phyloP scores from a whole-genome alignment of 2,797 vertebrate genomes.

The Gallirallus australis region DNA sequence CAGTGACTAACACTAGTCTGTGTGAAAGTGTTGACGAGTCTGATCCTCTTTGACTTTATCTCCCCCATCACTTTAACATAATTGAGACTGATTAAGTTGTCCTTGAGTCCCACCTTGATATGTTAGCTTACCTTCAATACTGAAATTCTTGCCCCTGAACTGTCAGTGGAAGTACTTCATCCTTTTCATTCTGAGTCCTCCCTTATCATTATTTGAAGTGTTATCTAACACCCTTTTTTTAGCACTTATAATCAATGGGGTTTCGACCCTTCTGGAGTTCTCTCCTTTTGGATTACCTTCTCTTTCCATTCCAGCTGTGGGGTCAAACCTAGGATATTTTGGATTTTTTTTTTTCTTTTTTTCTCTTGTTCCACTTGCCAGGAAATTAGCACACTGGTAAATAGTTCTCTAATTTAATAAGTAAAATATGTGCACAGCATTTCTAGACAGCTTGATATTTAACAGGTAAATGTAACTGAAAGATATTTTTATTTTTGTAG shows the following conservation, averaged over 20 bases:
- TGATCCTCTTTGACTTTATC: background rate
- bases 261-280: background rate
- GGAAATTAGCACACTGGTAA: background rate
- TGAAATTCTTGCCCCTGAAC: background rate
- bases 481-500: background rate
- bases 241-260: background rate
- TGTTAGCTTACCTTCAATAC: background rate
- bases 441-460: background rate
- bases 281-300: background rate
- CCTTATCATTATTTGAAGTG: background rate
- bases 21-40: background rate
- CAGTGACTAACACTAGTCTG: background rate
- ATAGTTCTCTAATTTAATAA: background rate
- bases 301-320: background rate
- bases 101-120: conserved; percentile 40
- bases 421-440: background rate
- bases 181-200: background rate
- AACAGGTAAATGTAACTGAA: background rate
- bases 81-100: conserved; percentile 56
- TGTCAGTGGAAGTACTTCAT: background rate
- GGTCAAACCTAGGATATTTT: background rate
- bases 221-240: background rate
- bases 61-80: background rate
- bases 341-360: background rate
- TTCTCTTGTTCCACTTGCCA: background rate